These are phyloP conservation scores for Gila orcuttii DNA, from an alignment of 2,113 vertebrate genomes.

Conservation along the genomic window DNA sequence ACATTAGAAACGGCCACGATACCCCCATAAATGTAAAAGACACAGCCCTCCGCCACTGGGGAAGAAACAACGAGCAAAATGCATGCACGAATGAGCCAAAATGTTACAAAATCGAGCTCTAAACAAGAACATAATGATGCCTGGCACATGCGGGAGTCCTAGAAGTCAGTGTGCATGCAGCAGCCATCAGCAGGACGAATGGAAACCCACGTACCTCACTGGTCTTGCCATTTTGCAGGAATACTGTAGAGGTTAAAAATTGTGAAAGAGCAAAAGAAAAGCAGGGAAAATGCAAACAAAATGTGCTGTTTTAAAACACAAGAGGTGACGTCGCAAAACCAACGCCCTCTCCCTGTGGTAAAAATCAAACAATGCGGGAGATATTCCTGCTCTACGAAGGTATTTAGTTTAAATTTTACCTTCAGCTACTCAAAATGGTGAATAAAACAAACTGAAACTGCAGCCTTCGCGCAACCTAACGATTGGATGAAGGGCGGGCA, in stretches of 20 bases:
- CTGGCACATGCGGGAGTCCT: slow-evolving; percentile 63
- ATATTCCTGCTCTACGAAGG: slow-evolving; percentile 60
- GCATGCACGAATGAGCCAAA: slow-evolving; percentile 47
- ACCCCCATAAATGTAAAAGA: slow-evolving; percentile 61
- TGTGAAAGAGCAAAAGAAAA: slow-evolving; percentile 65
- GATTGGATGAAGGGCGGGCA: slow-evolving; percentile 62
- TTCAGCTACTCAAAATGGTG: slow-evolving; percentile 84
- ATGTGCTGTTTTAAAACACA: slow-evolving; percentile 71
- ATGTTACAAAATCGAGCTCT: slow-evolving; percentile 67
- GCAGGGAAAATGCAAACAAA: slow-evolving; percentile 62
- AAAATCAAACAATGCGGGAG: slow-evolving; percentile 67
- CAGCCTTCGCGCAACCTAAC: slow-evolving; percentile 80
- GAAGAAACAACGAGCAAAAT: slow-evolving; percentile 67
- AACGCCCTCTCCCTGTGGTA: slow-evolving; percentile 64
- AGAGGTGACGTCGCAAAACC: slow-evolving; percentile 66
- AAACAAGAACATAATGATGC: slow-evolving; percentile 59
- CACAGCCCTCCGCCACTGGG: slow-evolving; percentile 52
- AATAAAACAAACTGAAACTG: slow-evolving; percentile 88
- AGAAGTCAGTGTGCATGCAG: slow-evolving; percentile 56
- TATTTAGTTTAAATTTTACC: slow-evolving; percentile 75
- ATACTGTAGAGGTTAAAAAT: slow-evolving; percentile 76
- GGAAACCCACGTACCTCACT: slow-evolving; percentile 78
- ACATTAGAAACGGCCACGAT: slow-evolving; percentile 48
- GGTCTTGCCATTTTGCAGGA: slow-evolving; percentile 83
- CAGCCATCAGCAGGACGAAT: slow-evolving; percentile 61